Evolutionary conservation across 2,888 invertebrate species (phyloP).

Genomic region (Dione juno): DNA sequence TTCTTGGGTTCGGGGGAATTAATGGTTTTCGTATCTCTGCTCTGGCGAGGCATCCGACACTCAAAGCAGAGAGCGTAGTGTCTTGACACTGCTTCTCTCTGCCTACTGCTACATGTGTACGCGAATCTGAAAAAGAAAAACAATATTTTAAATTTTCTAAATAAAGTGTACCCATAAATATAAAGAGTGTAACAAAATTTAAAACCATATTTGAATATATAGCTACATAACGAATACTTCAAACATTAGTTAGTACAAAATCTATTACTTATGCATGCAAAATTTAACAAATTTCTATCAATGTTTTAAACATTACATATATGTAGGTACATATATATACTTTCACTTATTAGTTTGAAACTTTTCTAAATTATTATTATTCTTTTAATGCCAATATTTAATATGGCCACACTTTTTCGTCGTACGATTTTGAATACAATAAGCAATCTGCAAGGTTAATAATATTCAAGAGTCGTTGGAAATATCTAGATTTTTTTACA

Average conservation of each 20-base stretch:
- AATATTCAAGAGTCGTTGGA: neutral
- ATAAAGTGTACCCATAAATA: too few species aligned
- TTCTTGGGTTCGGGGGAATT: too few species aligned
- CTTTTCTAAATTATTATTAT: conserved; percentile 7
- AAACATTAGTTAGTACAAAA: neutral
- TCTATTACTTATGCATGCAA: conserved; percentile 7
- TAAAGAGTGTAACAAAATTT: too few species aligned
- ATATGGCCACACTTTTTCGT: neutral
- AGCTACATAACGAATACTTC: conserved; percentile 1
- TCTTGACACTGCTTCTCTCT: too few species aligned
- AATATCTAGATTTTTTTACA: conserved; percentile 11
- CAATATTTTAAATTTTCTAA: too few species aligned
- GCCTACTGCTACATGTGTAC: too few species aligned
- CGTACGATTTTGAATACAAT: neutral
- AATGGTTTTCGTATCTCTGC: too few species aligned
- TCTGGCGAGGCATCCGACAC: too few species aligned
- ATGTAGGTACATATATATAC: too few species aligned
- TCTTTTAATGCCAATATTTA: neutral
- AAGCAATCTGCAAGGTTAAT: neutral
- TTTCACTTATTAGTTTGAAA: conserved; percentile 9
- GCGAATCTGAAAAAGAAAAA: too few species aligned
- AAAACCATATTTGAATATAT: conserved; percentile 10
- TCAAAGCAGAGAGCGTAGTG: too few species aligned
- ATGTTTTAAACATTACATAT: neutral
- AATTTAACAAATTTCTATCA: conserved; percentile 13